A percentile compares a stretch with the other conserved stretches of the same genome.
Conservation (phyloP, 35 echinoderm and acorn worm species). For the Anneissia japonica region DNA sequence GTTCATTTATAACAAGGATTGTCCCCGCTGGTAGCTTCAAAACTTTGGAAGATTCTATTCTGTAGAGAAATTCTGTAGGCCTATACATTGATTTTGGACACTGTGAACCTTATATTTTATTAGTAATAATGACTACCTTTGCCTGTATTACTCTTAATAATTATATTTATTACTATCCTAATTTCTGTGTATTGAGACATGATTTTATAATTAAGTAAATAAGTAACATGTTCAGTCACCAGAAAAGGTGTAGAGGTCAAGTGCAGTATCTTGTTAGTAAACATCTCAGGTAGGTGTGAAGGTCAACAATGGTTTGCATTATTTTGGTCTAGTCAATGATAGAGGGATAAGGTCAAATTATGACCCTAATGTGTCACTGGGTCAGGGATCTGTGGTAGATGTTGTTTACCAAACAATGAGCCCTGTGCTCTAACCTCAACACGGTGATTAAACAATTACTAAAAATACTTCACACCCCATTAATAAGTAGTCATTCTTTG, state of each 20-base stretch:
- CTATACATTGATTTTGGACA: too few relatives aligned
- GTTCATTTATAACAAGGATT: too few relatives aligned
- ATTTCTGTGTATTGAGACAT: too few relatives aligned
- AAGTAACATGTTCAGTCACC: neutral
- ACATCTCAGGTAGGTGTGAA: neutral
- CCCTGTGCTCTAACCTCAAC: neutral
- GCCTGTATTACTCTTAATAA: too few relatives aligned
- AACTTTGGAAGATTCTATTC: too few relatives aligned
- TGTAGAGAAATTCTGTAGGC: too few relatives aligned
- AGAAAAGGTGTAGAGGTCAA: neutral
- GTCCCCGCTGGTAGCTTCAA: too few relatives aligned
- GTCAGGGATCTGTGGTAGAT: neutral
- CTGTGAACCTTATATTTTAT: too few relatives aligned
- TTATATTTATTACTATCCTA: too few relatives aligned
- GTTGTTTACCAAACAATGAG: neutral
- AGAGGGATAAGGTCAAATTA: neutral
- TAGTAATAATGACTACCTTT: too few relatives aligned
- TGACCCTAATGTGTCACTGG: neutral
- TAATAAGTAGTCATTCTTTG: neutral
- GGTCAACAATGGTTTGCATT: neutral
- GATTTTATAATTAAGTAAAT: too few relatives aligned
- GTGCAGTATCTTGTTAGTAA: neutral
- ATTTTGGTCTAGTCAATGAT: too few relatives aligned
- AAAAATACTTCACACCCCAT: neutral
- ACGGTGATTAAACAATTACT: neutral